Evolutionary conservation across 2,888 invertebrate species (phyloP), one percentile per base, ranked within the genome.

Genomic region (Melanophora roralis): DNA sequence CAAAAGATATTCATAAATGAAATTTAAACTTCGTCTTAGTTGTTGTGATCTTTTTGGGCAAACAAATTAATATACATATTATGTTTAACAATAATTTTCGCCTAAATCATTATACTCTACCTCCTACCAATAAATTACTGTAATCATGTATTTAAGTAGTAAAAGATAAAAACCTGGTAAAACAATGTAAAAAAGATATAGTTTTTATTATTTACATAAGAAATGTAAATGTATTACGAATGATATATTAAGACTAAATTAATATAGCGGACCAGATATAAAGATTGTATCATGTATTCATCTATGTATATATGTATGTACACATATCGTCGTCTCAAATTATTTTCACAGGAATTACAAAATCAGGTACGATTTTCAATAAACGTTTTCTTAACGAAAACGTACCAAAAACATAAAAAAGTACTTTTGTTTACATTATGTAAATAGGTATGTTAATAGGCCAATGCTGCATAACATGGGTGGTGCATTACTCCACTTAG

Each of bases 121-220:
- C 40, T 36, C 55, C 60, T 55, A 60, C 71, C 69, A 77, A 65
- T 77, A 71, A 71, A 77, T 71, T 69, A 47, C 69, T 14, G 47
- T 59, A 76, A 76, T 76, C 57, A 76, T 49, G 51, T 55, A 57
- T 55, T 69, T 53, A 59, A 36, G 27, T 38, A 60, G 60, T 67
- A 53, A 23, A 12, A 45, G 67, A 75, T 75, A 67, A 75, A 60
- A 67, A 34, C 32, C 38, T 32, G 23, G 5, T n/a, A 49, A 49
- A 21, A 27, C 27, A 27, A 27, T n/a, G n/a, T n/a, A 27, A 38
- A 38, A 27, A 27, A 27, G 3, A 27, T 27, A 27, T 32, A 12
- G 34, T 49, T 19, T 51, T 38, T n/a, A 49, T 34, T 65, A 65
- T 51, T 65, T 51, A 65, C 64, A 51, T 64, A 51, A 64, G 38